These are phyloP conservation scores for Himalopsyche tibetana DNA, from an alignment of 2,888 invertebrate genomes.

Conservation along the genomic window DNA sequence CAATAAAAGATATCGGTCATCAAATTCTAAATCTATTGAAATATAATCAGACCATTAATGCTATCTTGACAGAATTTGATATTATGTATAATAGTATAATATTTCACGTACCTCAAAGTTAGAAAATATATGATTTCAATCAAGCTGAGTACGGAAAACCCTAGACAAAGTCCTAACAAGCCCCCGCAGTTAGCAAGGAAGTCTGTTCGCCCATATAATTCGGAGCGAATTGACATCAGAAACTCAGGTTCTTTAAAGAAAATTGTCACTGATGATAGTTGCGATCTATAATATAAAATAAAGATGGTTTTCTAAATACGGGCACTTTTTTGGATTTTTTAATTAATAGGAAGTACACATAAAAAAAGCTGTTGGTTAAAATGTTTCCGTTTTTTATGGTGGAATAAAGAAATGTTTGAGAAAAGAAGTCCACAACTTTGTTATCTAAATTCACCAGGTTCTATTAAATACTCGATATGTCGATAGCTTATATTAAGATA, in stretches of 20 bases:
- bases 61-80: not conserved
- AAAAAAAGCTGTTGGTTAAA: too few relatives aligned
- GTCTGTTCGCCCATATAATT: constrained; percentile 77
- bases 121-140: constrained; percentile 78
- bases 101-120: constrained; percentile 68
- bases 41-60: not conserved
- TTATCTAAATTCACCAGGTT: too few relatives aligned
- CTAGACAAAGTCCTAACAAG: constrained; percentile 77
- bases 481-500: too few relatives aligned
- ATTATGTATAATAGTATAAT: not conserved
- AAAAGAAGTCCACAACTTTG: too few relatives aligned
- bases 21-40: not conserved
- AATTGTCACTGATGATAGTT: not conserved
- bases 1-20: not conserved
- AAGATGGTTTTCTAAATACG: not conserved
- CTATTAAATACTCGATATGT: too few relatives aligned
- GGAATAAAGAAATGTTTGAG: too few relatives aligned
- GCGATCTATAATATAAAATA: not conserved
- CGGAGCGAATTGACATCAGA: constrained; percentile 76
- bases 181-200: constrained; percentile 79
- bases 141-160: constrained; percentile 78
- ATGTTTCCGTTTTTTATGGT: too few relatives aligned
- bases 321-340: too few relatives aligned
- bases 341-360: too few relatives aligned
- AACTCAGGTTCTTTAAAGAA: constrained; percentile 78